Conservation (phyloP, 2,797 vertebrate species). For the Cichlasoma orientale region DNA sequence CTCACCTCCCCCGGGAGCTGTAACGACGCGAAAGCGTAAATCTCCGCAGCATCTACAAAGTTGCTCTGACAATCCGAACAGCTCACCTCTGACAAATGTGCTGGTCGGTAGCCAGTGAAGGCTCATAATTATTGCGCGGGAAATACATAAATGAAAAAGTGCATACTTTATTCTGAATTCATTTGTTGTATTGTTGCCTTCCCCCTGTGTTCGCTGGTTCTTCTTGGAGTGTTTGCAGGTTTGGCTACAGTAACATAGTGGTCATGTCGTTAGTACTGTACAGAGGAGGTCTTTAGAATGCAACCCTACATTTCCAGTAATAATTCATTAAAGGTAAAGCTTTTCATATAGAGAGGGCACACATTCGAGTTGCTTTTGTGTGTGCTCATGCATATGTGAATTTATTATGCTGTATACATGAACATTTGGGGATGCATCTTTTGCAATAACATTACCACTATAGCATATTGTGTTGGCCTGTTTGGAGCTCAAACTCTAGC, state of each 20-base stretch:
- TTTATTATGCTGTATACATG: neutral
- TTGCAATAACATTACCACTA: neutral
- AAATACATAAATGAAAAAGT: slow-evolving; percentile 63
- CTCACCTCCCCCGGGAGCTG: slow-evolving; percentile 72
- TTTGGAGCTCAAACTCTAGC: too few species aligned
- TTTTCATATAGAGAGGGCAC: neutral
- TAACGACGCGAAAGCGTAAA: slow-evolving; percentile 78
- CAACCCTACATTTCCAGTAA: slow-evolving; percentile 15
- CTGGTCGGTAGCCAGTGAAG: slow-evolving; percentile 60
- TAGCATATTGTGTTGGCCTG: neutral
- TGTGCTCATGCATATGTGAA: neutral
- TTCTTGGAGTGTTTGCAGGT: neutral
- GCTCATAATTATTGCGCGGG: slow-evolving; percentile 71
- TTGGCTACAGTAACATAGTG: slow-evolving; percentile 27
- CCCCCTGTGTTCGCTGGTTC: slow-evolving; percentile 17
- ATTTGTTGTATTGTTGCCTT: slow-evolving; percentile 45
- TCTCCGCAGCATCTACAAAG: slow-evolving; percentile 78
- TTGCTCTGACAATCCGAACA: slow-evolving; percentile 72
- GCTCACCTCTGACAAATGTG: slow-evolving; percentile 75
- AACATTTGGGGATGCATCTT: neutral
- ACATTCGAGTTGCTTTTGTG: neutral
- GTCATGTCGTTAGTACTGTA: slow-evolving; percentile 8
- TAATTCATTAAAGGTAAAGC: slow-evolving; percentile 6
- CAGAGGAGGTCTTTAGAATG: slow-evolving; percentile 21
- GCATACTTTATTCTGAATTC: slow-evolving; percentile 53